Base-by-base conservation (phyloP, 2,888 invertebrate genomes). In the Phengaris alcon region DNA sequence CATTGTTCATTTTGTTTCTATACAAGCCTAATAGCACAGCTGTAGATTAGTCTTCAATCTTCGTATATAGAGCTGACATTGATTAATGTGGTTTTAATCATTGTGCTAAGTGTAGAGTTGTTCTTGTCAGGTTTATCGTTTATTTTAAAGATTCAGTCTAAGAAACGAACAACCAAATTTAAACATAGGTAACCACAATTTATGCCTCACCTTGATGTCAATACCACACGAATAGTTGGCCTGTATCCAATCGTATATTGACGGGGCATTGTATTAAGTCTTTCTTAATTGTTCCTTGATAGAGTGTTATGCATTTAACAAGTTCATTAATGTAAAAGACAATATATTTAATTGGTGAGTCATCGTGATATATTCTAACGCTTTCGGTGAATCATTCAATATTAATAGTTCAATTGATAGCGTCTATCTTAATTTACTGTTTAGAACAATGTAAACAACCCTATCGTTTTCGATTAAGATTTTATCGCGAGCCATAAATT, bases 351-450 rank as follows among this genome's bases (percentile, higher is more conserved):
- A 12, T 8, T 15, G 5, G 72, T 72, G 72, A 72, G 72, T 72
- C 72, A 72, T 6, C 35, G 22, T 72, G 52, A 72, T 54, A 44
- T 48, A 59, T 44, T 44, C 44, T 69, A 70, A 57, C 69, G 51
- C 48, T 76, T 74, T 74, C 22, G 13, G 69, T 74, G 69, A 74
- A 69, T 74, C 52, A 15, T 6, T 70, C 44, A 46, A 55, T 75
- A 73, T 46, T 69, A 69, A 70, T 76, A 68, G 35, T 55, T 54
- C 48, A 54, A 72, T 52, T 72, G 22, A 72, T 52, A 22, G 51
- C 48, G 52, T 70, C 22, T 68, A 46, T 55, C 48, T 5, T 48
- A 15, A 48, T 48, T 46, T n/a, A 69, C 69, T 9, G 69, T 48
- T 69, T 48, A 1, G 15, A 69, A 72, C 22, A 72, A 72, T 72